Base-by-base conservation (phyloP, 2,113 vertebrate species). In the Tilapia sparmanii region DNA sequence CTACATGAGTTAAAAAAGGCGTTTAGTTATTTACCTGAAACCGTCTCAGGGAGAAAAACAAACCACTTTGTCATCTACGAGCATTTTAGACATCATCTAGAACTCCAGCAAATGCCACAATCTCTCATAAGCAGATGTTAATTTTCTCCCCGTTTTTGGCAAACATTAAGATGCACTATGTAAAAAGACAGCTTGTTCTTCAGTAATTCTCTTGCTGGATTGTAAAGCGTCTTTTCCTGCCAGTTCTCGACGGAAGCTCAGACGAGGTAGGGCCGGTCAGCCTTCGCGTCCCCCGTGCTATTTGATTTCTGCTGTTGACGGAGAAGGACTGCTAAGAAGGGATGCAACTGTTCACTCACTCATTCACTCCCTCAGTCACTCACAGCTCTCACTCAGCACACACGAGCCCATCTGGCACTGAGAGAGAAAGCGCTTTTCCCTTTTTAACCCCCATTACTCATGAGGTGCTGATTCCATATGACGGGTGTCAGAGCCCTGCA, bases 401-500 rank as follows among this genome's bases (percentile, higher is more conserved):
- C 78, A 50, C 29, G 1, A 90, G 81, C 83, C 91, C 90, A 91
- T 93, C 94, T 95, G 93, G 92, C 83, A 57, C 55, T 1, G 90
- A 80, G 87, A 86, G 73, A 89, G 89, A 59, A 50, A 80, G 81
- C 5, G 42, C 90, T 91, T 86, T 83, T 93, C 86, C 89, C 89
- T 91, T 93, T 93, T 93, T 93, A 94, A 95, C 92, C 92, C 81
- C 91, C 90, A 91, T 95, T 94, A 92, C 88, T 93, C 89, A 94
- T 83, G 57, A 93, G 90, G 87, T 88, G 89, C 87, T 91, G 92
- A 93, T 93, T 94, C 91, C 91, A 93, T 95, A 95, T 92, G 93
- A 94, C 87, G 63, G 89, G 88, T 94, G 91, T 94, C 92, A 81
- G 80, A 89, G 79, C 89, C 93, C 92, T 53, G 89, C 85, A 84